phyloP scores from a whole-genome alignment of 2,888 invertebrate species.

The Nephrotoma flavescens region DNA sequence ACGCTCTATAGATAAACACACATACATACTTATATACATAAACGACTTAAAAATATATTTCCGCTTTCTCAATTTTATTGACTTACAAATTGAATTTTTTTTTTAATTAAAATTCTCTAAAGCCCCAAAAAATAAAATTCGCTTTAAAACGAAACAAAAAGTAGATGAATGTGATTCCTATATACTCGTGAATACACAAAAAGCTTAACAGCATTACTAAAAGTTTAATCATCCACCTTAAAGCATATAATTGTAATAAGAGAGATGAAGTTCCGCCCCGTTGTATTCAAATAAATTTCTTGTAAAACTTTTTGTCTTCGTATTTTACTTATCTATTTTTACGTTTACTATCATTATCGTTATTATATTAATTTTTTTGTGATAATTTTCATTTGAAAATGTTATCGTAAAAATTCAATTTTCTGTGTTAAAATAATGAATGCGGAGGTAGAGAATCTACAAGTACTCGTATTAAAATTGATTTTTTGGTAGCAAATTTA shows the following conservation, averaged over 20 bases:
- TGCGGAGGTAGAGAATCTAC: no score
- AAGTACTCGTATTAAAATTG: no score
- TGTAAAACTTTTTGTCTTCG: background rate
- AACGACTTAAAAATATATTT: background rate
- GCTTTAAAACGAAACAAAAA: background rate
- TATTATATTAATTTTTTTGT: background rate
- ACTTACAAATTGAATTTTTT: background rate
- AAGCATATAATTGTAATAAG: background rate
- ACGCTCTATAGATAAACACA: background rate
- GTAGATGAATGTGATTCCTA: background rate
- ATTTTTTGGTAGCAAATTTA: no score
- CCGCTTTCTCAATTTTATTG: background rate
- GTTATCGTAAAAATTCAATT: background rate
- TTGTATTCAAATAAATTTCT: background rate
- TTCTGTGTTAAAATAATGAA: background rate
- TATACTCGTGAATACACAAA: background rate
- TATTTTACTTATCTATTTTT: background rate
- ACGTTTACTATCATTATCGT: background rate
- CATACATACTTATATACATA: background rate
- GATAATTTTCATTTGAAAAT: background rate
- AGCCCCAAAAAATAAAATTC: background rate
- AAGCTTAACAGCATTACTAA: background rate
- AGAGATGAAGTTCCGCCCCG: background rate
- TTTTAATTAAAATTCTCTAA: background rate
- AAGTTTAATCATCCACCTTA: background rate